These are phyloP conservation scores for Leucoptera coffeella DNA, from an alignment of 2,888 invertebrate genomes.

Conservation along the genomic window DNA sequence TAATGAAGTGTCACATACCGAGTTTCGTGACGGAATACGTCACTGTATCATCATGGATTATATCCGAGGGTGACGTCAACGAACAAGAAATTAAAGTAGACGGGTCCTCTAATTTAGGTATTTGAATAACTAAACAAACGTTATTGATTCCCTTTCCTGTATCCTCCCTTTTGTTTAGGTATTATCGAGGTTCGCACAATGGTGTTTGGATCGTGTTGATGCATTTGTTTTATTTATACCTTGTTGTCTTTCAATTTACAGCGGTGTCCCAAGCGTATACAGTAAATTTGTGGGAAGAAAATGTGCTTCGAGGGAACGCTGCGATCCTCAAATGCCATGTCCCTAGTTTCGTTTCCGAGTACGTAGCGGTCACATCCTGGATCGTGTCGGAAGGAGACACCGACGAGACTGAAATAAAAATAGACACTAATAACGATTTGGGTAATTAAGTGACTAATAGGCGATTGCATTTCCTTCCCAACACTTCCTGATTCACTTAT, in stretches of 20 bases:
- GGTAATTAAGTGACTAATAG: conserved; percentile 25
- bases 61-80: conserved; percentile 64
- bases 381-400: conserved; percentile 63
- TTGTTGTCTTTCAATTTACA: conserved; percentile 35
- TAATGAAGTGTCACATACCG: conserved; percentile 75
- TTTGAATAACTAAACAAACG: conserved; percentile 1
- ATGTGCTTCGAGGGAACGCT: conserved; percentile 83
- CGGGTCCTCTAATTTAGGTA: conserved; percentile 30
- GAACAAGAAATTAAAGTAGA: conserved; percentile 30
- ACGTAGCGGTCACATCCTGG: conserved; percentile 82
- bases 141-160: conserved; percentile 1
- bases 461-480: neutral
- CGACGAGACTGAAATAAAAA: conserved; percentile 39
- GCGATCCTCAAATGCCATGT: conserved; percentile 90
- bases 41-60: conserved; percentile 64
- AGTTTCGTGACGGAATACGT: conserved; percentile 75
- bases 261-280: conserved; percentile 86
- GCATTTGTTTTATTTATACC: conserved; percentile 7
- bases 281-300: conserved; percentile 89
- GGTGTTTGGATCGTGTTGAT: no score
- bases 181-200: no score
- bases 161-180: neutral
- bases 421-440: conserved; percentile 32
- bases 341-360: conserved; percentile 89
- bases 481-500: conserved; percentile 1